A percentile compares a stretch with the other conserved stretches of the same genome.
Conservation (phyloP, 2,797 vertebrate species). For the Megalops cyprinoides region DNA sequence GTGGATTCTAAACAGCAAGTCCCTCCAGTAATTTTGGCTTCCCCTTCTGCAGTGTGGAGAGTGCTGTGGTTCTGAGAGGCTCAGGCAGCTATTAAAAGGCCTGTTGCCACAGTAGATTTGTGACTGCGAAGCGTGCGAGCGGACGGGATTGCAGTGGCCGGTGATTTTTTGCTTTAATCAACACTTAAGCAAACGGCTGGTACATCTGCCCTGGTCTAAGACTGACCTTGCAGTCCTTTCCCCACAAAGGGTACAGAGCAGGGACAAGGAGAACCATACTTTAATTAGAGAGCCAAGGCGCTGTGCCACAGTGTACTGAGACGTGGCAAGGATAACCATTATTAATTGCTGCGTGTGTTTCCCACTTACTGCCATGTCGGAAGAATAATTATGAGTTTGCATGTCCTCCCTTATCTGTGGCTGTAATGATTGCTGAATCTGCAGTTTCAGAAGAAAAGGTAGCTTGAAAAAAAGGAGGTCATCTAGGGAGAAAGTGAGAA, state of each 20-base stretch:
- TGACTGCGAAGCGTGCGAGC: neutral
- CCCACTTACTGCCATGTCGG: neutral
- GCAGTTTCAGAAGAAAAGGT: slow-evolving; percentile 10
- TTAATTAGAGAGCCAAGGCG: slow-evolving; percentile 1
- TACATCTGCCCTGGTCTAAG: neutral
- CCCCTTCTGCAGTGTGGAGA: neutral
- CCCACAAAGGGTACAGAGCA: neutral
- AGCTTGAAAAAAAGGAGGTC: neutral
- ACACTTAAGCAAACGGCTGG: slow-evolving; percentile 7
- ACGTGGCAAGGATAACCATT: neutral
- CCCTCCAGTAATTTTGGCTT: neutral
- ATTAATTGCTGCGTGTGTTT: neutral
- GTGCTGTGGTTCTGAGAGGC: neutral
- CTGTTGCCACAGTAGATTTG: slow-evolving; percentile 13
- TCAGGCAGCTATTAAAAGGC: slow-evolving; percentile 6
- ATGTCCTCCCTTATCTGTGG: slow-evolving; percentile 16
- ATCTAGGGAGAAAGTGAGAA: neutral
- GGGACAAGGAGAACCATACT: neutral
- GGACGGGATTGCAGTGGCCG: neutral
- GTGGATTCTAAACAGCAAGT: neutral
- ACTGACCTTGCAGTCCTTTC: slow-evolving; percentile 20
- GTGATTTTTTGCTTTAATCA: slow-evolving; percentile 14
- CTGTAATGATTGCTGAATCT: slow-evolving; percentile 23
- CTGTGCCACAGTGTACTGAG: neutral
- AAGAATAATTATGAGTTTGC: slow-evolving; percentile 12